A percentile compares a stretch with the other conserved stretches of the same genome.
Evolutionary conservation across 2,888 invertebrate genomes (phyloP).

Genomic region (Acleris holmiana): DNA sequence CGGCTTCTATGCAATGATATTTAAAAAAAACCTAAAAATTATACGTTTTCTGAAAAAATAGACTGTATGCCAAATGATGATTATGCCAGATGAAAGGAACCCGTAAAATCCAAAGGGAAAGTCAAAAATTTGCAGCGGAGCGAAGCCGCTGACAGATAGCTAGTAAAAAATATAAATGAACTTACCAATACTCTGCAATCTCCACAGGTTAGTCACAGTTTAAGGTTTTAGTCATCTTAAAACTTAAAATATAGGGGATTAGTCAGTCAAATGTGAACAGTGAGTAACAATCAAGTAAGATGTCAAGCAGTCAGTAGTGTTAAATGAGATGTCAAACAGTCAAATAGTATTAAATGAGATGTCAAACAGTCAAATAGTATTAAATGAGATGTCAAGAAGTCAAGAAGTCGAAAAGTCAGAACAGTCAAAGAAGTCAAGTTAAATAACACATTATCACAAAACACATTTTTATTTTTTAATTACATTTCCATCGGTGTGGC

Average conservation of each 20-base stretch:
- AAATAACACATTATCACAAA: conserved; percentile 58
- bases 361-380: conserved; percentile 52
- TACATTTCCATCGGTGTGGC: conserved; percentile 57
- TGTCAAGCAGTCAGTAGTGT: conserved; percentile 42
- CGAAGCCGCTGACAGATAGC: too few species aligned
- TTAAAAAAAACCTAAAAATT: too few species aligned
- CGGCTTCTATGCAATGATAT: too few species aligned
- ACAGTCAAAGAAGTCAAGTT: conserved; percentile 43
- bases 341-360: conserved; percentile 21
- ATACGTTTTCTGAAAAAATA: too few species aligned
- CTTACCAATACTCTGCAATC: neutral
- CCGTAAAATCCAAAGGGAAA: too few species aligned
- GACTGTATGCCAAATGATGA: too few species aligned
- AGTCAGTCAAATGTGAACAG: conserved; percentile 25
- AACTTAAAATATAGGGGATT: conserved; percentile 14
- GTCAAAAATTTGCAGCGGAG: too few species aligned
- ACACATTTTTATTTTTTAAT: conserved; percentile 62
- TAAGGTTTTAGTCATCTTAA: conserved; percentile 2
- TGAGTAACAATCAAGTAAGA: neutral
- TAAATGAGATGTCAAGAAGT: conserved; percentile 39
- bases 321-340: conserved; percentile 75
- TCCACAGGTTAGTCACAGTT: neutral
- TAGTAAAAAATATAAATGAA: neutral
- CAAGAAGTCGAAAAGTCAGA: conserved; percentile 40
- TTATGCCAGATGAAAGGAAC: too few species aligned